Conservation (phyloP, 2,888 invertebrate species). For the Miltochrista miniata region DNA sequence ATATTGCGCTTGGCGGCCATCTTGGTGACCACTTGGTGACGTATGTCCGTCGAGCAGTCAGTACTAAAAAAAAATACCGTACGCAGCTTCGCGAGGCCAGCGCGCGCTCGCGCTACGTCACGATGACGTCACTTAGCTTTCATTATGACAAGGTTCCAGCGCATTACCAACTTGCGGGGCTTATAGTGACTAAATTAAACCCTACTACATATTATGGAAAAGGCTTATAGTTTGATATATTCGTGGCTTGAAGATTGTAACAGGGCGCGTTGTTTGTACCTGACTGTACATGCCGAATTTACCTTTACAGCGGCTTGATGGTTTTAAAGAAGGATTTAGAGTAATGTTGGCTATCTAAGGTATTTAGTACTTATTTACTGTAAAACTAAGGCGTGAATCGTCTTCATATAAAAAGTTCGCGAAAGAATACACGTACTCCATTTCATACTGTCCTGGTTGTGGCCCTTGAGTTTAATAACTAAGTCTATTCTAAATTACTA, state of each 20-base stretch:
- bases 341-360: conserved; percentile 5
- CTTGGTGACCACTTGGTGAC: no score
- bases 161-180: no score
- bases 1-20: no score
- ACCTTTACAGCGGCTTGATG: conserved; percentile 1
- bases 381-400: no score
- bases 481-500: neutral
- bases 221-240: neutral
- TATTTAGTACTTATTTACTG: conserved; percentile 30
- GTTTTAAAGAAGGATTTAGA: conserved; percentile 13
- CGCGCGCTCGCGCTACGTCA: no score
- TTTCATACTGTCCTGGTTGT: conserved; percentile 17
- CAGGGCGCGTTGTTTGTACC: conserved; percentile 32
- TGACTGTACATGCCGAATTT: conserved; percentile 25
- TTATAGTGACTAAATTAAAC: no score
- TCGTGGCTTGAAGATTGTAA: conserved; percentile 12
- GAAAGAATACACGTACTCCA: conserved; percentile 20
- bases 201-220: no score
- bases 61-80: no score
- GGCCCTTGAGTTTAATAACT: conserved; percentile 6
- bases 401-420: conserved; percentile 21
- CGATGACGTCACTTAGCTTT: no score
- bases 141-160: no score
- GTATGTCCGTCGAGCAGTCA: no score
- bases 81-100: no score